Base-by-base conservation (phyloP, 2,797 vertebrate genomes). In the Calcarius lapponicus region DNA sequence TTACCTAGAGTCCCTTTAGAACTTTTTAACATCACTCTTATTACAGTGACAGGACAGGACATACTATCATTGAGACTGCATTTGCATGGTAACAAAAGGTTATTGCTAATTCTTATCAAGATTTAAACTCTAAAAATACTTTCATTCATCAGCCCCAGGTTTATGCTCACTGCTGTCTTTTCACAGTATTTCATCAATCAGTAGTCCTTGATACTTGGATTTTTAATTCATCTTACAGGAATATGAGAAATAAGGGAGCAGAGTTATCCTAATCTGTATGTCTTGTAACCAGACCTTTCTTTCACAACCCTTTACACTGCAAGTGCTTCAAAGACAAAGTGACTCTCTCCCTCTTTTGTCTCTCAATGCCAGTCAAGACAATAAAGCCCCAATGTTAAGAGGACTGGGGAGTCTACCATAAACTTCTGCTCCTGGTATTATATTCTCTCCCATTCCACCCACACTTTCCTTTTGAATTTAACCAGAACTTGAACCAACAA, bases 401-500 rank as follows among this genome's bases (percentile, higher is more conserved):
- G 38, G 28, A 50, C 29, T 71, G 36, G 65, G 54, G 47, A 74
- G 36, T 34, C 74, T 50, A 70, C 51, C 71, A 66, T 26, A 73
- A 88, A 86, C 50, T 78, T 78, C 51, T 74, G 3, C 24, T 94
- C 43, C 42, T 61, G 28, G 20, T 57, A 56, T 28, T 75, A 58
- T 17, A 62, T 14, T 61, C 75, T 61, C 36, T 85, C 19, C n/a
- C 24, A 48, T 79, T 90, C 71, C 74, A 80, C 47, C 47, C 40
- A 57, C 14, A 42, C 34, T 72, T 79, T 80, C 74, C 75, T 80
- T 93, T 40, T 56, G 79, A 95, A 91, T 86, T 86, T 82, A 90
- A 85, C 43, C 58, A 76, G 57, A 81, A 95, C 79, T 88, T 90
- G 80, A 95, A 96, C 29, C 64, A 88, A 56, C 40, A 94, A 67